A percentile compares a stretch with the other conserved stretches of the same genome.
Evolutionary conservation across 1,140 invertebrate genomes (phyloP).

Genomic region (Magallana gigas): DNA sequence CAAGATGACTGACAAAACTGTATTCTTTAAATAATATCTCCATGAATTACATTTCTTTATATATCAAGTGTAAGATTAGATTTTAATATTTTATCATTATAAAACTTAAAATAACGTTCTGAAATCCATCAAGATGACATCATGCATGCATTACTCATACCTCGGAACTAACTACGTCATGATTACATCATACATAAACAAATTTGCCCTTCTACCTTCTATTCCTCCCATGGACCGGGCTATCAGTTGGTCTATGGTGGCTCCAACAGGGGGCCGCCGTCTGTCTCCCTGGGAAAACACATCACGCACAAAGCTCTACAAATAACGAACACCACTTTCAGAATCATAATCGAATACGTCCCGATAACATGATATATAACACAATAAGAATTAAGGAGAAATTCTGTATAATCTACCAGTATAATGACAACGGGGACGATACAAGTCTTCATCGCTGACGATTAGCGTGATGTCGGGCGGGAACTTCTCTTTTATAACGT

Average conservation of each 20-base stretch:
- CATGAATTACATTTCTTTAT: too few relatives aligned
- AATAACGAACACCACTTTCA: background rate
- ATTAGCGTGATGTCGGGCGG: background rate
- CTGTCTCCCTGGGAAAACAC: background rate
- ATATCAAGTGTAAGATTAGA: too few relatives aligned
- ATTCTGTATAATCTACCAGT: background rate
- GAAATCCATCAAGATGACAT: too few relatives aligned
- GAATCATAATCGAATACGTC: background rate
- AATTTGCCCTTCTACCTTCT: background rate
- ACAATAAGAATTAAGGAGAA: background rate
- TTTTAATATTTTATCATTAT: too few relatives aligned
- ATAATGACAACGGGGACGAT: background rate
- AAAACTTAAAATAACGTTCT: too few relatives aligned
- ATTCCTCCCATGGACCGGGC: background rate
- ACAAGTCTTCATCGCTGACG: background rate
- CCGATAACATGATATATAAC: background rate
- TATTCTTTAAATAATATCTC: too few relatives aligned
- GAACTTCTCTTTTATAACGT: background rate
- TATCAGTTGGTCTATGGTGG: slow-evolving; percentile 20
- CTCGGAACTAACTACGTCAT: too few relatives aligned
- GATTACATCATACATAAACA: too few relatives aligned
- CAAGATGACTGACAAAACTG: too few relatives aligned
- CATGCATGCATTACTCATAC: too few relatives aligned
- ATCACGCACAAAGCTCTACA: background rate
- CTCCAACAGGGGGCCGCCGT: background rate